These are phyloP conservation scores for Ammospiza nelsoni DNA, from an alignment of 2,113 vertebrate species.

Conservation along the genomic window DNA sequence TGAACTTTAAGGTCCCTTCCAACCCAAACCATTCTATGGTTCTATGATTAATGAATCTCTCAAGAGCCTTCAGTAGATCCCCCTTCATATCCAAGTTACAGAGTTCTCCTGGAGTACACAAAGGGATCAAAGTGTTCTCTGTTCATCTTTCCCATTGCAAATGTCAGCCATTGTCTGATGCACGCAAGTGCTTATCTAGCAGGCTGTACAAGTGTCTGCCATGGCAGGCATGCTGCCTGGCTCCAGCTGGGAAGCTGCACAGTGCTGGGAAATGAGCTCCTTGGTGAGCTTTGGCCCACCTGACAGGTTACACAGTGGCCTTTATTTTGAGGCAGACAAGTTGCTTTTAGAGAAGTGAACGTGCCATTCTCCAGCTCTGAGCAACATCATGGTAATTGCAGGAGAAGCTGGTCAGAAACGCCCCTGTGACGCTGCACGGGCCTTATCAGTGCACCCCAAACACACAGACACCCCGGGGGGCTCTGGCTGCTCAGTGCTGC, in stretches of 20 bases:
- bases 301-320: not conserved
- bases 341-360: not conserved
- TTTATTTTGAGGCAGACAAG: not conserved
- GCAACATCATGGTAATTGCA: not conserved
- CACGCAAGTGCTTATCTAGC: accelerated
- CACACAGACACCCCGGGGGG: not conserved
- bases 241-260: not conserved
- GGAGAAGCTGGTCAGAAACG: not conserved
- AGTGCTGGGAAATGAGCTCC: not conserved
- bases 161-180: not conserved
- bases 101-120: not conserved
- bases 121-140: not conserved
- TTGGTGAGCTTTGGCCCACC: not conserved
- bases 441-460: not conserved
- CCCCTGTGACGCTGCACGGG: not conserved
- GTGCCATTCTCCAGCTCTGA: not conserved
- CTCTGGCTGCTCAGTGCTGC: not conserved
- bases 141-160: not conserved
- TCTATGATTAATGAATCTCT: not conserved
- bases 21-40: not conserved
- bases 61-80: not conserved
- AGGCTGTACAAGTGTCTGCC: not conserved
- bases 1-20: not conserved
- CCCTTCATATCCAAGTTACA: not conserved
- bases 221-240: not conserved